phyloP scores from a whole-genome alignment of 1,140 invertebrate genomes.

The Zelostemma sp. region DNA sequence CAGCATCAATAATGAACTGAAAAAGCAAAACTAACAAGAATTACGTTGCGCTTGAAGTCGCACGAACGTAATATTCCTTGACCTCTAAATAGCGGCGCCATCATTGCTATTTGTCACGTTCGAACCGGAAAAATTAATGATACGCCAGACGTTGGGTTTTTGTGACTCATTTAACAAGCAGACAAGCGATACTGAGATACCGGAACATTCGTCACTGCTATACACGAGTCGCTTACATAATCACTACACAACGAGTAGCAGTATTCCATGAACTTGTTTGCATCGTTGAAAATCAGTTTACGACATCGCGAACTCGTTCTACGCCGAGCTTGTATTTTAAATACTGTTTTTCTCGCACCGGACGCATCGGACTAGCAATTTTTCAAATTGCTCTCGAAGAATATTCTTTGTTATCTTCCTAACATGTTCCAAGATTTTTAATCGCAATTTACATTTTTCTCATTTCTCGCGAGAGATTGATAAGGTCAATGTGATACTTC shows the following conservation, averaged over 20 bases:
- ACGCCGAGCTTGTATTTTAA: no score
- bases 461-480: no score
- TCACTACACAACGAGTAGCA: neutral
- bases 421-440: no score
- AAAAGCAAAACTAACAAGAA: no score
- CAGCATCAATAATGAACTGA: no score
- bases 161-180: slow-evolving; percentile 29
- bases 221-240: slow-evolving; percentile 9
- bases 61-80: neutral
- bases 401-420: no score
- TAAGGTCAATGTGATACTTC: no score
- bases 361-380: no score
- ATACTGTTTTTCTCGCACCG: no score
- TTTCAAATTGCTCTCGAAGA: no score
- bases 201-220: slow-evolving; percentile 16
- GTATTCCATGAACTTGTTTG: slow-evolving; percentile 1
- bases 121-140: slow-evolving; percentile 8
- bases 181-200: slow-evolving; percentile 8
- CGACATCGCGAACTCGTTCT: no score
- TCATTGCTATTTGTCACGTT: slow-evolving; percentile 23
- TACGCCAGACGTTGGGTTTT: slow-evolving; percentile 12
- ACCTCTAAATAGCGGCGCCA: neutral
- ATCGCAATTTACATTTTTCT: no score
- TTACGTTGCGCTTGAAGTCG: neutral
- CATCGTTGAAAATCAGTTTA: neutral